Evolutionary conservation across 1,140 invertebrate species (phyloP).

Genomic region (Drosophila ananassae): DNA sequence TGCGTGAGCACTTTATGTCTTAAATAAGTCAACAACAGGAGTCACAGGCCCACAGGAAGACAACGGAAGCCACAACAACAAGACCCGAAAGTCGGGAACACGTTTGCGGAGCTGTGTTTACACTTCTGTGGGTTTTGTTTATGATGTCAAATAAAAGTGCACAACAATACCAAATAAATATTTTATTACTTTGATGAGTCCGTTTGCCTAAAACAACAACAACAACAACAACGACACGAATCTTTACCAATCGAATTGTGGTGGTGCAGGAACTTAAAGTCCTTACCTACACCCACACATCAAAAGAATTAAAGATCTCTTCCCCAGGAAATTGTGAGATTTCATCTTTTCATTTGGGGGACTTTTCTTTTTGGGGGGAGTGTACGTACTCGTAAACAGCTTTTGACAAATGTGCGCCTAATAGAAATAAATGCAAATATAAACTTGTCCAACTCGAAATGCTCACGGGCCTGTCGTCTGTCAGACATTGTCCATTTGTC

Average conservation of each 20-base stretch:
- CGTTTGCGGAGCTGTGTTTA: slow-evolving; percentile 71
- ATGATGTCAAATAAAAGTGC: slow-evolving; percentile 82
- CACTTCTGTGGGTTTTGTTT: slow-evolving; percentile 82
- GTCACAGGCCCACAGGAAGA: slow-evolving; percentile 18
- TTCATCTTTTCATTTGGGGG: slow-evolving; percentile 38
- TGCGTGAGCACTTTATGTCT: slow-evolving; percentile 76
- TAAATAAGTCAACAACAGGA: slow-evolving; percentile 81
- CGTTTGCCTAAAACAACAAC: slow-evolving; percentile 41
- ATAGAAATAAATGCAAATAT: slow-evolving; percentile 83
- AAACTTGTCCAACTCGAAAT: slow-evolving; percentile 76
- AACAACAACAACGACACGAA: slow-evolving; percentile 13
- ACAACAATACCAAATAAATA: slow-evolving; percentile 82
- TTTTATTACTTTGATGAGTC: slow-evolving; percentile 76
- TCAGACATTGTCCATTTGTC: slow-evolving; percentile 79
- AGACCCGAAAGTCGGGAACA: slow-evolving; percentile 13
- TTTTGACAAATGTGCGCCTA: slow-evolving; percentile 81
- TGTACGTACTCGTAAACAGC: slow-evolving; percentile 69
- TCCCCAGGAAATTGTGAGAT: slow-evolving; percentile 27
- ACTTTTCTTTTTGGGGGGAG: not conserved
- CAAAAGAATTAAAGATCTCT: slow-evolving; percentile 9
- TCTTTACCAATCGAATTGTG: slow-evolving; percentile 24
- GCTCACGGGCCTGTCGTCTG: slow-evolving; percentile 67
- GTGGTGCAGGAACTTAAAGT: slow-evolving; percentile 26
- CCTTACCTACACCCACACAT: not conserved
- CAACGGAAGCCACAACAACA: slow-evolving; percentile 10